Conservation (phyloP, 2,888 invertebrate genomes). For the Cantharis rustica region DNA sequence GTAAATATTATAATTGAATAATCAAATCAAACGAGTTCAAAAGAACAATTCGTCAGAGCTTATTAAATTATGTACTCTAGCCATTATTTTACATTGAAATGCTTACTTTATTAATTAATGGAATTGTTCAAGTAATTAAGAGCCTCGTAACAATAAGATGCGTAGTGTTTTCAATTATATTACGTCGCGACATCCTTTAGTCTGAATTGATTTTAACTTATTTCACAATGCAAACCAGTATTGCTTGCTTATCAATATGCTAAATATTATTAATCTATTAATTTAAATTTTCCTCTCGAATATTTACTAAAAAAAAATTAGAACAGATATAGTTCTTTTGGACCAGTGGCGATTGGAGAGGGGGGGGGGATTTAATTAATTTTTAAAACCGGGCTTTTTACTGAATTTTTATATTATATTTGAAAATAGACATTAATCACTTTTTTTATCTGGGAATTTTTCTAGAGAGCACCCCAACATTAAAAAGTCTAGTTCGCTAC, state of each 20-base stretch:
- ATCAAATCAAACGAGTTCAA: neutral
- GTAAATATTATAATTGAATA: neutral
- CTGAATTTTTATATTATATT: too few relatives aligned
- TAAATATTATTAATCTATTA: neutral
- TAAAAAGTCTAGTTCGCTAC: too few relatives aligned
- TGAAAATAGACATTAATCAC: too few relatives aligned
- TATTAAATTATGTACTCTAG: neutral
- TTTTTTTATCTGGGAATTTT: too few relatives aligned
- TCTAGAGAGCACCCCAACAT: too few relatives aligned
- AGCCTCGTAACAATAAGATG: neutral
- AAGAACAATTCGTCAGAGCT: neutral
- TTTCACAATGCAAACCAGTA: neutral
- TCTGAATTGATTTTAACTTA: neutral
- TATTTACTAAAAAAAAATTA: too few relatives aligned
- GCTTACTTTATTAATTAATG: neutral
- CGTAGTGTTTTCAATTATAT: neutral
- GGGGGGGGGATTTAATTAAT: too few relatives aligned
- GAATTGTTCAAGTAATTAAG: neutral
- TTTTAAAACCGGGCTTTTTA: too few relatives aligned
- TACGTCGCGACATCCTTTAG: neutral
- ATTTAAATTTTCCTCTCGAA: neutral
- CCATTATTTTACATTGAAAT: neutral
- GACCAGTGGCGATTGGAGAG: too few relatives aligned
- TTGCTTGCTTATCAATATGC: neutral
- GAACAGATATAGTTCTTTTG: too few relatives aligned